phyloP scores from a whole-genome alignment of 2,888 invertebrate genomes.

The Drosophila pseudotalamancana region DNA sequence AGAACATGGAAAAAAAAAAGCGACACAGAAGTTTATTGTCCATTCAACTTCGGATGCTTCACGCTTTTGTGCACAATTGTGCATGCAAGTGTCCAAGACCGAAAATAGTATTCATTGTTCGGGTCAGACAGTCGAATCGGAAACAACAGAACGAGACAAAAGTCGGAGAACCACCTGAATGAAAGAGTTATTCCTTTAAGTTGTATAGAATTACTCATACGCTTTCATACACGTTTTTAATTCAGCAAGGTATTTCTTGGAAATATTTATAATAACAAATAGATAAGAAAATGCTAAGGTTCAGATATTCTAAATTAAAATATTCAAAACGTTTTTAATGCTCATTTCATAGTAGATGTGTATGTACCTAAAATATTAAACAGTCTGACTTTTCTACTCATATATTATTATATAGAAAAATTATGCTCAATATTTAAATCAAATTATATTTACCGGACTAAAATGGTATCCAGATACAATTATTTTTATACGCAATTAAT shows the following conservation, averaged over 20 bases:
- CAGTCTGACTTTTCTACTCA: no score
- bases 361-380: no score
- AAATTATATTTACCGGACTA: no score
- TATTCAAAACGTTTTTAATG: no score
- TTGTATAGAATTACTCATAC: constrained; percentile 15
- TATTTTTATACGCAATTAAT: background rate
- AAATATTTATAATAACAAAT: background rate
- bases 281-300: no score
- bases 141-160: constrained; percentile 29
- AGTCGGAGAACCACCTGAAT: constrained; percentile 11
- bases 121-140: constrained; percentile 26
- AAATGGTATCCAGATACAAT: no score
- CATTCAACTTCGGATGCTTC: constrained; percentile 60
- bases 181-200: constrained; percentile 22
- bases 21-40: constrained; percentile 66
- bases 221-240: background rate
- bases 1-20: constrained; percentile 31
- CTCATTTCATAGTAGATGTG: no score
- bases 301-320: no score
- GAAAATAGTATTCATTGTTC: constrained; percentile 71
- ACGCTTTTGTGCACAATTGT: constrained; percentile 79
- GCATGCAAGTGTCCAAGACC: constrained; percentile 75
- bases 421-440: no score
- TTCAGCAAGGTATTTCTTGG: background rate
- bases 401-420: no score